phyloP scores from a whole-genome alignment of 2,888 invertebrate species.

The Orgyia antiqua region DNA sequence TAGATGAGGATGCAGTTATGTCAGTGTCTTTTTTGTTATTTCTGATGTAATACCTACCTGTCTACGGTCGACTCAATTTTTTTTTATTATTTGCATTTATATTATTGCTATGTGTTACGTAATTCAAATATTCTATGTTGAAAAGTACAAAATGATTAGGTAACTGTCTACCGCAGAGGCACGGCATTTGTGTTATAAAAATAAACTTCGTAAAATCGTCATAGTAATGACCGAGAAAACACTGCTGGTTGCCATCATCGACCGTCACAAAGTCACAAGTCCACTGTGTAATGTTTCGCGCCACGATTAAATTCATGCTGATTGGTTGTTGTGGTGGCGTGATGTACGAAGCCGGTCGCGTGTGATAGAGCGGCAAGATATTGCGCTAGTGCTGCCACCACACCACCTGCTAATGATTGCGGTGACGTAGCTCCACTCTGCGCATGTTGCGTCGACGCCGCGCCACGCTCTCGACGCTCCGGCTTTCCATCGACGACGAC shows the following conservation, averaged over 20 bases:
- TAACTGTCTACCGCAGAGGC: background rate
- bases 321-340: constrained; percentile 66
- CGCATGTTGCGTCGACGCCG: constrained; percentile 37
- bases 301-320: constrained; percentile 39
- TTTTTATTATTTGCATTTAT: too few species aligned
- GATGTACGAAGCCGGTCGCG: constrained; percentile 39
- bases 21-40: too few species aligned
- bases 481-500: too few species aligned
- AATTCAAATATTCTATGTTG: too few species aligned
- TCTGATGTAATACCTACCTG: too few species aligned
- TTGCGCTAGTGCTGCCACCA: constrained; percentile 51
- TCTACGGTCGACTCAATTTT: too few species aligned
- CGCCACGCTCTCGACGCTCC: constrained; percentile 15
- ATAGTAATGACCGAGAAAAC: constrained; percentile 35
- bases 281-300: constrained; percentile 41
- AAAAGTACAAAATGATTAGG: background rate
- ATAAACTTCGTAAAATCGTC: constrained; percentile 31
- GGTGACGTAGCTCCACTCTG: constrained; percentile 41
- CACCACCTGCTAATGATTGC: constrained; percentile 22
- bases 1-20: too few species aligned
- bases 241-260: constrained; percentile 19
- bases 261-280: too few species aligned
- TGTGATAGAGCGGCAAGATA: constrained; percentile 16
- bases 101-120: too few species aligned
- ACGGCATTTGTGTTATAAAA: constrained; percentile 11